Base-by-base conservation (phyloP, 2,113 vertebrate species). In the Barbus barbus region DNA sequence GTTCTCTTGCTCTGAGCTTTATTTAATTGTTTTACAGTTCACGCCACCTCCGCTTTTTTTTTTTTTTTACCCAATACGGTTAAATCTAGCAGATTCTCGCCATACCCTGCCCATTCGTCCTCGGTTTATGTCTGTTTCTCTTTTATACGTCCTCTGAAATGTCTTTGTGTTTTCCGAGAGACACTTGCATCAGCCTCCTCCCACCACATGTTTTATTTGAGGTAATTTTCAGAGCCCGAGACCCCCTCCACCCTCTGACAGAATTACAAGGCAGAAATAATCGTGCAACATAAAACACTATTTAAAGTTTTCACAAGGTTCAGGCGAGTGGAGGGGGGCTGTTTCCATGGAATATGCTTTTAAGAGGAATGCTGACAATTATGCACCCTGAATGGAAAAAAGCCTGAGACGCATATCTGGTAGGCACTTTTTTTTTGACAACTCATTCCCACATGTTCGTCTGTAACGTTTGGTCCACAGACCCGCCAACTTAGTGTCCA, bases 201-300 rank as follows among this genome's bases (percentile, higher is more conserved):
- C 83, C 83, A 67, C 60, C 44, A 28, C 41, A 60, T 63, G 80
- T 83, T 86, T 88, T 78, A 86, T 83, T 75, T 75, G 85, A 83
- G 85, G 83, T 86, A 83, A 81, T 89, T 82, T 81, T 46, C 44
- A 82, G 86, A 46, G 38, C 41, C 88, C 82, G 82, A 83, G 83
- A 78, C 77, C 82, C 79, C 69, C 88, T 82, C 80, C 81, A 79
- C 84, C 51, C 81, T 79, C 83, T 33, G 83, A 71, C 73, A 77
- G 81, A 88, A 87, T 88, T 87, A 86, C 87, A 83, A 84, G 77
- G 87, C 85, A 78, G 83, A 73, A 80, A 86, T 85, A 83, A 85
- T 85, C 58, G 56, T 9, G 48, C 51, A 53, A 81, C 82, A 86
- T 82, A 60, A 78, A 88, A 85, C 78, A 38, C 81, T 83, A 69